Conservation (phyloP, 2,113 vertebrate species). For the Gasterosteus nipponicus region DNA sequence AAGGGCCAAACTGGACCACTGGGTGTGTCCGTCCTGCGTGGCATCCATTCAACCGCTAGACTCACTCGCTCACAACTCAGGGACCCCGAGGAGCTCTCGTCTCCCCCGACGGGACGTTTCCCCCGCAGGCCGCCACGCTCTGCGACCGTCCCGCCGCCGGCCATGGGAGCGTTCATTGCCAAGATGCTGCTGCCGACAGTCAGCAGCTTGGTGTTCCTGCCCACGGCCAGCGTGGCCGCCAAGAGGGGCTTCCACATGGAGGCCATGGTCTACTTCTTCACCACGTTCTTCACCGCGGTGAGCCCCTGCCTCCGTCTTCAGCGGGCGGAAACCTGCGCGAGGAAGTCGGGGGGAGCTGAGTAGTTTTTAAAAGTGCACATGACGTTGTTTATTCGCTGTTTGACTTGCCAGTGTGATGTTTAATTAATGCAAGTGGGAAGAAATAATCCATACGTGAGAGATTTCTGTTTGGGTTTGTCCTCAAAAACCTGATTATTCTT, state of each 20-base stretch:
- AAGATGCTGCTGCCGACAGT: conserved; percentile 94
- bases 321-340: not conserved
- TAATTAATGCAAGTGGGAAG: not conserved
- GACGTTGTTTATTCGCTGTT: not conserved
- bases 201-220: conserved; percentile 93
- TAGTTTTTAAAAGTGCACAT: not conserved
- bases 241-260: conserved; percentile 97
- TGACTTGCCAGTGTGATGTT: not conserved
- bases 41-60: not conserved
- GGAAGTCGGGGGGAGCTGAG: too few species aligned
- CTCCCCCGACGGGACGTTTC: not conserved
- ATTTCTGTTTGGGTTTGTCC: too few species aligned
- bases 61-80: not conserved
- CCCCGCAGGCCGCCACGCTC: not conserved
- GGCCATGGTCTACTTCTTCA: conserved; percentile 99
- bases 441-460: not conserved
- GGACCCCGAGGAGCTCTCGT: not conserved
- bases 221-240: conserved; percentile 89
- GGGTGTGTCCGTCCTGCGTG: conserved; percentile 41
- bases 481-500: too few species aligned
- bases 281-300: conserved; percentile 95
- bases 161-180: conserved; percentile 91
- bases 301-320: conserved; percentile 38
- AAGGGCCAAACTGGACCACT: conserved; percentile 79
- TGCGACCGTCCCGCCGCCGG: not conserved